Percentiles rank a stretch among this genome's conserved stretches.
These are phyloP conservation scores for Trachurus trachurus DNA, from an alignment of 2,797 vertebrate species.

Conservation along the genomic window DNA sequence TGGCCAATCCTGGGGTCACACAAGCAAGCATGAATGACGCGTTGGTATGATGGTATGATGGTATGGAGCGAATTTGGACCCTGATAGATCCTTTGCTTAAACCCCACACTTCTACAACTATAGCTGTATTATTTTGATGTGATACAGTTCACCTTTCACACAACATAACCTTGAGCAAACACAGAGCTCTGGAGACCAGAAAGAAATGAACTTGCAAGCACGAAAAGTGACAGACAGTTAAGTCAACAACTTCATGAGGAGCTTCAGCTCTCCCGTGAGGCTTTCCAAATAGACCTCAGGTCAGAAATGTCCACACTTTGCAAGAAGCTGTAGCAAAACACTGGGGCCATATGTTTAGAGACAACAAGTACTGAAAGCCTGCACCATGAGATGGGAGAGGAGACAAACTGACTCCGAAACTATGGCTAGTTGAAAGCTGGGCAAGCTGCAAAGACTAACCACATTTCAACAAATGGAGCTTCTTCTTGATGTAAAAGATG, in stretches of 20 bases:
- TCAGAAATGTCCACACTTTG: background rate
- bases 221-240: background rate
- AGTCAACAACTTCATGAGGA: background rate
- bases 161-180: background rate
- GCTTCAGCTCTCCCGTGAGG: background rate
- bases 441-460: background rate
- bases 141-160: background rate
- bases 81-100: background rate
- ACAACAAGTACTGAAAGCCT: background rate
- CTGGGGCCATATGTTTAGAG: background rate
- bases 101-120: background rate
- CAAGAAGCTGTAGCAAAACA: background rate
- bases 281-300: background rate
- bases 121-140: background rate
- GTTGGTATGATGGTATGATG: no score
- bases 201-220: background rate
- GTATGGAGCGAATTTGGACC: background rate
- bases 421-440: background rate
- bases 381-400: background rate
- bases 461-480: background rate
- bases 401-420: background rate
- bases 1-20: conserved; percentile 52
- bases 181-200: background rate
- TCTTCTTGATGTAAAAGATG: background rate
- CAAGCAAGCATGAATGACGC: conserved; percentile 35